phyloP scores from a whole-genome alignment of 2,797 vertebrate genomes.

The Atherinosoma microstoma region DNA sequence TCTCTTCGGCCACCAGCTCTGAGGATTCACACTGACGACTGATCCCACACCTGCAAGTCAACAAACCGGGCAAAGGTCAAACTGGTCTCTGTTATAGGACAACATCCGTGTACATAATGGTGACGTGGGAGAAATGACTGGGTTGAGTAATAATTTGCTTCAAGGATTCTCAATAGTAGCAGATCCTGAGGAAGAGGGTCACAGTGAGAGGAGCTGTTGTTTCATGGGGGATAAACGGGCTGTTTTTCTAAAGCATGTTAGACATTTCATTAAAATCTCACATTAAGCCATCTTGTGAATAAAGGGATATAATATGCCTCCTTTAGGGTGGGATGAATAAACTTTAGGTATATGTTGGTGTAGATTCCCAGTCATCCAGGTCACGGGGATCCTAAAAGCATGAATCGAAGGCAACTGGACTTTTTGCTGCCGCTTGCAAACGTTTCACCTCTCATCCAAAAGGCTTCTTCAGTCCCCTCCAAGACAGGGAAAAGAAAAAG shows the following conservation, averaged over 20 bases:
- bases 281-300: not conserved
- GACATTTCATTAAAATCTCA: too few relatives aligned
- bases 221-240: too few relatives aligned
- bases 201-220: too few relatives aligned
- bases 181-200: too few relatives aligned
- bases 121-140: not conserved
- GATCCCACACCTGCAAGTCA: slow-evolving; percentile 94
- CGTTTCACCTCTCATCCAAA: not conserved
- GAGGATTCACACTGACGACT: slow-evolving; percentile 94
- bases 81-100: not conserved
- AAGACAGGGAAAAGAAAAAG: not conserved
- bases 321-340: not conserved
- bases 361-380: too few relatives aligned
- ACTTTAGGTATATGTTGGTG: not conserved
- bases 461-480: not conserved
- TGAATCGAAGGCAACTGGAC: too few relatives aligned
- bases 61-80: slow-evolving; percentile 37
- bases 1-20: slow-evolving; percentile 50
- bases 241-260: too few relatives aligned
- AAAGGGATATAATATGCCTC: not conserved
- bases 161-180: not conserved
- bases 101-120: not conserved
- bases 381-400: too few relatives aligned
- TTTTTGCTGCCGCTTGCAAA: too few relatives aligned
- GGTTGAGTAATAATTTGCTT: not conserved